Conservation (phyloP, 92 coral and sea anemone species). For the Porites divaricata region DNA sequence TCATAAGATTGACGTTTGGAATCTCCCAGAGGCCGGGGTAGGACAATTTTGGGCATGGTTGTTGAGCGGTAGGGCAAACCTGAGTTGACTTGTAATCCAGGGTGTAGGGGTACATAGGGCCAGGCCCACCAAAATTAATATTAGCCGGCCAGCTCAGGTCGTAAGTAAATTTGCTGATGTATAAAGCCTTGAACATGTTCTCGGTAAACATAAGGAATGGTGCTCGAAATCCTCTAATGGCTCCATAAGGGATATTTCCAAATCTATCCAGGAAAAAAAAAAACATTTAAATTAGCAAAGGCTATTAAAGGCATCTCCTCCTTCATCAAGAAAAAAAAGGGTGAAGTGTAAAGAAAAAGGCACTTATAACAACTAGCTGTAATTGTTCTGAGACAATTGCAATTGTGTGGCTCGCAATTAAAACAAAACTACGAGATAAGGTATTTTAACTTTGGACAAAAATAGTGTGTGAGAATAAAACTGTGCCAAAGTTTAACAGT, state of each 20-base stretch:
- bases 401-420: too few species aligned
- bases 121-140: constrained; percentile 42
- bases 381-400: too few species aligned
- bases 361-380: too few species aligned
- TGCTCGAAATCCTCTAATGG: constrained; percentile 29
- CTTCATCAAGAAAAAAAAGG: too few species aligned
- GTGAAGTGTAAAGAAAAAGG: too few species aligned
- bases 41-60: constrained; percentile 71
- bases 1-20: constrained; percentile 80
- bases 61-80: constrained; percentile 57
- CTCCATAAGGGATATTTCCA: constrained; percentile 30
- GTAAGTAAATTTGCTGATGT: constrained; percentile 66
- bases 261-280: constrained; percentile 8
- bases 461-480: too few species aligned
- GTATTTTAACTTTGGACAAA: too few species aligned
- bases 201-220: constrained; percentile 66
- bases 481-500: too few species aligned
- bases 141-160: constrained; percentile 88
- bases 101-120: constrained; percentile 86
- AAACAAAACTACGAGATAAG: too few species aligned
- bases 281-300: background rate
- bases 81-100: constrained; percentile 77
- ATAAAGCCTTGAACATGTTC: constrained; percentile 71
- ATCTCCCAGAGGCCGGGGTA: constrained; percentile 89
- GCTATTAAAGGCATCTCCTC: background rate